Conservation (phyloP, 1,140 invertebrate genomes). For the Micrasema longulum region DNA sequence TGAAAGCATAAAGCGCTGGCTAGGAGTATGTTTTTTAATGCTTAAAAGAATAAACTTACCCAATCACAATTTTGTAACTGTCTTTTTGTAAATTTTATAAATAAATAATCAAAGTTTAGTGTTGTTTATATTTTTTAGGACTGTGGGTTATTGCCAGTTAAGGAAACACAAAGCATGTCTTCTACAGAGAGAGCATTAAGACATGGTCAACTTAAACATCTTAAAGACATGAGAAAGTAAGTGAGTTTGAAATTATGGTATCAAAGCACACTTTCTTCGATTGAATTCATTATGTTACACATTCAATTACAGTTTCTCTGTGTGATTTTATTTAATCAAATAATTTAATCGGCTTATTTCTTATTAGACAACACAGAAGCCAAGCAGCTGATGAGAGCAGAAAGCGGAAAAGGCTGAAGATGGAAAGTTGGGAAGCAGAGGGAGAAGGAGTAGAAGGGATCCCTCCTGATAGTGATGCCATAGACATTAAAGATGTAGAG, state of each 20-base stretch:
- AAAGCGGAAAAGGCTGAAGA: slow-evolving; percentile 81
- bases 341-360: slow-evolving; percentile 1
- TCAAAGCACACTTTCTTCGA: no score
- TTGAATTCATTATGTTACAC: no score
- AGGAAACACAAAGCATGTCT: slow-evolving; percentile 71
- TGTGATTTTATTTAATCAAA: slow-evolving; percentile 1
- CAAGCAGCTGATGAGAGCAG: slow-evolving; percentile 73
- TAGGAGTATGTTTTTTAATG: no score
- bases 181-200: slow-evolving; percentile 83
- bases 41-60: no score
- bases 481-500: slow-evolving; percentile 94
- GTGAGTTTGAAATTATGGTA: no score
- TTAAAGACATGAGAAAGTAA: slow-evolving; percentile 83
- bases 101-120: no score
- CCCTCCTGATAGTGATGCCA: slow-evolving; percentile 70
- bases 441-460: slow-evolving; percentile 67
- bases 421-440: slow-evolving; percentile 65
- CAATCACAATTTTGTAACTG: no score
- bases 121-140: slow-evolving; percentile 65
- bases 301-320: no score
- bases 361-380: slow-evolving; percentile 65
- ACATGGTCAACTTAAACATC: slow-evolving; percentile 88
- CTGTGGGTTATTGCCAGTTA: slow-evolving; percentile 75
- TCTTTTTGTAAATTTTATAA: no score
- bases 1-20: no score